Percentiles rank a stretch among this genome's conserved stretches.
These are phyloP conservation scores for Teinopalpus imperialis DNA, from an alignment of 2,888 invertebrate species.

Conservation along the genomic window DNA sequence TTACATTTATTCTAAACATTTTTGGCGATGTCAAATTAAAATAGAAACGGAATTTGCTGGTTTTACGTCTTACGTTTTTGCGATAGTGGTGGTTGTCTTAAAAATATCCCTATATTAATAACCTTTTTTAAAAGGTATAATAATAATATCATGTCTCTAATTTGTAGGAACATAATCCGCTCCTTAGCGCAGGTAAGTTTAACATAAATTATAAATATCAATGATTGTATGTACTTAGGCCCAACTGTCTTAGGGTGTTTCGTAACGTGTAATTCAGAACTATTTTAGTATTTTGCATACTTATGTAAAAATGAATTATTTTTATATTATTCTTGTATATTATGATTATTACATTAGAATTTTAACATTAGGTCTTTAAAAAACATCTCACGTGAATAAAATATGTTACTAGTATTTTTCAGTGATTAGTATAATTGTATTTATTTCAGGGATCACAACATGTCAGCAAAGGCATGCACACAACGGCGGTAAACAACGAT, in stretches of 20 bases:
- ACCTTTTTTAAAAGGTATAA: conserved; percentile 44
- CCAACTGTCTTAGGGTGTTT: conserved; percentile 47
- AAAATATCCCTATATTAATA: conserved; percentile 46
- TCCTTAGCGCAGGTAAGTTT: conserved; percentile 63
- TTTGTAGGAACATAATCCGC: conserved; percentile 66
- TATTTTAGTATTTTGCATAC: conserved; percentile 12
- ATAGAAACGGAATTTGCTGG: conserved; percentile 36
- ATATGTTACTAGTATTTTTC: conserved; percentile 1
- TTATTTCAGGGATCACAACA: conserved; percentile 66
- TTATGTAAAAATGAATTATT: no score
- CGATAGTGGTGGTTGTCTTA: conserved; percentile 28
- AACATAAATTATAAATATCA: background rate
- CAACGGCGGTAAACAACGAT: conserved; percentile 63
- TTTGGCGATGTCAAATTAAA: no score
- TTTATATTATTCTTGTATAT: no score
- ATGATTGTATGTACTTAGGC: conserved; percentile 1
- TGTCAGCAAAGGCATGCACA: conserved; percentile 65
- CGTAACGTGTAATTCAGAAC: conserved; percentile 51
- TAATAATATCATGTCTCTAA: conserved; percentile 55
- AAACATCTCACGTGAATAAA: conserved; percentile 25
- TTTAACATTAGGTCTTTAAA: background rate
- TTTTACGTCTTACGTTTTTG: conserved; percentile 49
- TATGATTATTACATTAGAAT: background rate
- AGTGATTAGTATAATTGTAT: background rate
- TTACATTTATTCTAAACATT: no score